Evolutionary conservation across 2,888 invertebrate genomes (phyloP).

Genomic region (Hecatera dysodea): DNA sequence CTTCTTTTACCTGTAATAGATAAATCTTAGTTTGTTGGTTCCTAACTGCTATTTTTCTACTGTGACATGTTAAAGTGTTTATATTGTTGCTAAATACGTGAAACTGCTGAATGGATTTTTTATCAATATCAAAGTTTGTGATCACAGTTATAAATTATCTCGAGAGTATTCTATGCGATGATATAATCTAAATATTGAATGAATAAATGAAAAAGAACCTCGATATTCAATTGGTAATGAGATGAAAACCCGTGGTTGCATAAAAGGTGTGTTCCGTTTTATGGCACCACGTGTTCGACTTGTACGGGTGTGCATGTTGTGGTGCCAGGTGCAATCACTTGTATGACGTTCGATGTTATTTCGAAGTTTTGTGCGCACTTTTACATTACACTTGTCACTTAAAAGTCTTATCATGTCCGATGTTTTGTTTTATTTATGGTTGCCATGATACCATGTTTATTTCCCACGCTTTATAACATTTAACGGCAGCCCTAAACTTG

Average conservation of each 20-base stretch:
- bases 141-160: too few relatives aligned
- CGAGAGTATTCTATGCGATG: too few relatives aligned
- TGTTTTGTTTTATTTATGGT: constrained; percentile 36
- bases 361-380: constrained; percentile 12
- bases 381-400: constrained; percentile 21
- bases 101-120: not conserved
- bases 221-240: too few relatives aligned
- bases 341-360: not conserved
- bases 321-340: constrained; percentile 1
- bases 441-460: constrained; percentile 36
- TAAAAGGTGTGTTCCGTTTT: too few relatives aligned
- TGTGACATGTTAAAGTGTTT: too few relatives aligned
- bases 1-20: not conserved
- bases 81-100: not conserved
- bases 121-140: not conserved
- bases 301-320: not conserved
- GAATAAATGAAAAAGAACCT: too few relatives aligned
- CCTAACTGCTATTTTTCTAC: not conserved
- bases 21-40: too few relatives aligned
- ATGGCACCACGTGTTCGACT: too few relatives aligned
- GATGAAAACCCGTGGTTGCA: not conserved
- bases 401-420: not conserved
- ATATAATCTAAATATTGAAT: too few relatives aligned
- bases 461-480: constrained; percentile 6
- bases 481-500: not conserved